Evolutionary conservation across 1,140 invertebrate species (phyloP).

Genomic region (Drosophila lacertosa): DNA sequence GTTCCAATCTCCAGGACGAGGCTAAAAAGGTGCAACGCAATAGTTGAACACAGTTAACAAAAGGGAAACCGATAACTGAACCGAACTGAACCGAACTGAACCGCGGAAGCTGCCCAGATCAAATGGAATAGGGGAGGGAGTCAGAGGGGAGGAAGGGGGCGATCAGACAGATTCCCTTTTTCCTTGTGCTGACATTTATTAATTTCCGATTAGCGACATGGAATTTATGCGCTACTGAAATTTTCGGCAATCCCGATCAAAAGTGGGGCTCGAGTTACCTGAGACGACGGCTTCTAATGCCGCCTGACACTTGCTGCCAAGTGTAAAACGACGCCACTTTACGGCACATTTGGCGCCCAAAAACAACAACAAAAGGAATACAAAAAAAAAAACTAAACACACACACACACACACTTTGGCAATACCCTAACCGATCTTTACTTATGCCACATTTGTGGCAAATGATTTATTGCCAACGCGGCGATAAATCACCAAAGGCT

Average conservation of each 20-base stretch:
- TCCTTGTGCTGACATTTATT: conserved; percentile 61
- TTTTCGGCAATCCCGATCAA: conserved; percentile 24
- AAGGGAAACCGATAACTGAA: conserved; percentile 43
- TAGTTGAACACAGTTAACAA: conserved; percentile 43
- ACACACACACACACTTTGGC: not conserved
- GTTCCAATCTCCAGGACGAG: conserved; percentile 9
- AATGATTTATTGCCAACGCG: conserved; percentile 39
- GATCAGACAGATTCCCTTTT: conserved; percentile 4
- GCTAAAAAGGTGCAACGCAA: conserved; percentile 40
- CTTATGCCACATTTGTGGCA: conserved; percentile 3
- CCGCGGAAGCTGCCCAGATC: conserved; percentile 40
- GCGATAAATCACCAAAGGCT: conserved; percentile 45
- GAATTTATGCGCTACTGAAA: conserved; percentile 76
- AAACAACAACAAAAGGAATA: not conserved
- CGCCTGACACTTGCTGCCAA: conserved; percentile 70
- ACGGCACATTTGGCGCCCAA: conserved; percentile 38
- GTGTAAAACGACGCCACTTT: conserved; percentile 65
- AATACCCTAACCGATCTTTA: conserved; percentile 5
- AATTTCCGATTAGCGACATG: conserved; percentile 75
- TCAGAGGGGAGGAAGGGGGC: not conserved
- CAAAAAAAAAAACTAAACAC: not conserved
- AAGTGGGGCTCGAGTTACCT: conserved; percentile 49
- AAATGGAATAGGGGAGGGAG: not conserved
- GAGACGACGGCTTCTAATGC: conserved; percentile 58
- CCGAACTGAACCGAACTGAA: conserved; percentile 18